Conservation (phyloP, 2,113 vertebrate species). For the Entelurus aequoreus region DNA sequence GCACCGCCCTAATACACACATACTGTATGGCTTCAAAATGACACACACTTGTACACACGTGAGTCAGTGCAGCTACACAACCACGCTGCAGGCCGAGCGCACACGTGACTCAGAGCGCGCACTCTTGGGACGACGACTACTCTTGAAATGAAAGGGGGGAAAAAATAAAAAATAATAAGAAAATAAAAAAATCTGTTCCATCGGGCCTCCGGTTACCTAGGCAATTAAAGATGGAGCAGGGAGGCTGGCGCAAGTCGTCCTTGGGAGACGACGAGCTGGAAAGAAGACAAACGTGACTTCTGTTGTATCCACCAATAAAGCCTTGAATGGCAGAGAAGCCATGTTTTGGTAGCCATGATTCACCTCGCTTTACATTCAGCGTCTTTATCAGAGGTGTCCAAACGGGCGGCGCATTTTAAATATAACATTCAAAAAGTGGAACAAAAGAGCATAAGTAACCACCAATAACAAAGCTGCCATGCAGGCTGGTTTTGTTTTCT, state of each 20-base stretch:
- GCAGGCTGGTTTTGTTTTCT: too few species aligned
- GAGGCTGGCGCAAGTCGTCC: slow-evolving; percentile 18
- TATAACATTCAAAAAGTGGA: too few species aligned
- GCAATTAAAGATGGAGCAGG: slow-evolving; percentile 42
- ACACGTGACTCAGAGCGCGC: slow-evolving; percentile 2
- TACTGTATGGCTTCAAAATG: too few species aligned
- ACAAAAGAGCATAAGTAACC: too few species aligned
- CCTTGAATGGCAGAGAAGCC: not conserved
- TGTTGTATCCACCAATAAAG: slow-evolving; percentile 33
- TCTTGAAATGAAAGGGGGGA: slow-evolving; percentile 28
- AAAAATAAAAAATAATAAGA: too few species aligned
- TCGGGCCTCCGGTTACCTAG: slow-evolving; percentile 31
- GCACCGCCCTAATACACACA: slow-evolving; percentile 1
- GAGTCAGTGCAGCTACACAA: slow-evolving; percentile 16
- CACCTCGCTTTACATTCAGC: slow-evolving; percentile 34
- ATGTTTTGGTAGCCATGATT: slow-evolving; percentile 14
- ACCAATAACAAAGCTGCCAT: too few species aligned
- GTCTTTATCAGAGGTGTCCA: too few species aligned
- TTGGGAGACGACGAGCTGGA: slow-evolving; percentile 1
- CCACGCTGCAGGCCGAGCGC: slow-evolving; percentile 11
- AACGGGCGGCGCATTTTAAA: too few species aligned
- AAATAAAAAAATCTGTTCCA: too few species aligned
- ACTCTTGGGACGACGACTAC: slow-evolving; percentile 4
- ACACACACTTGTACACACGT: not conserved
- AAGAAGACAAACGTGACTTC: slow-evolving; percentile 29